Evolutionary conservation across 2,797 vertebrate genomes (phyloP), one percentile per base, ranked within the genome.

Genomic region (Dipus sagitta): DNA sequence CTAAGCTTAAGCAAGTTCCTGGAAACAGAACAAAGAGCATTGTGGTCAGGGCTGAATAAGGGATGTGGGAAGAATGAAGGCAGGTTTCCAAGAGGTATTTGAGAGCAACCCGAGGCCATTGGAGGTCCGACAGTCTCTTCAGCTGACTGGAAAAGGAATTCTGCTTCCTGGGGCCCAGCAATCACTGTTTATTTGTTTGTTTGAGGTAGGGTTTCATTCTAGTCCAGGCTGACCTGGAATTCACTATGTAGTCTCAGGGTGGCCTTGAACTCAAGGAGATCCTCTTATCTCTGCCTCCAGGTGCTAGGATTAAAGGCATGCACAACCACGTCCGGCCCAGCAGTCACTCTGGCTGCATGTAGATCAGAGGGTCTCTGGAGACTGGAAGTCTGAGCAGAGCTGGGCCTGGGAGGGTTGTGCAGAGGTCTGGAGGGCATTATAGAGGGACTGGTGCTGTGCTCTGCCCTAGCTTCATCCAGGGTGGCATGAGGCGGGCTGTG

Each of bases 1-100:
- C 58, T 28, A 72, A 30, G 70, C 32, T 54, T n/a, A 47, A 23
- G 47, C 4, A 4, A 62, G 70, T 67, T 90, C 54, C 54, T 79
- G 58, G 64, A 76, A 42, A 38, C 24, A 81, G 32, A 42, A 78
- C 58, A 64, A 26, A 47, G 74, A 34, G 42, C 4, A 7, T 3
- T 1, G 1, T 84, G 72, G 26, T 47, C 0, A 0, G 74, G 6
- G 68, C 20, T 0, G 26, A 42, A 11, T 42, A 11, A 26, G 60
- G 21, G 47, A 54, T 42, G 70, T 32, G 6, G 26, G 3, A 72
- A 83, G 13, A 21, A 34, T 88, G 21, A 24, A 14, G 54, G 32
- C 34, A 17, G 71, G 34, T 24, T 38, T 64, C 21, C 8, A 21
- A 10, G 23, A 6, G 23, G 17, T 58, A 2, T 75, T 38, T 54